Evolutionary conservation across 2,888 invertebrate genomes (phyloP).

Genomic region (Branchipolynoe longqiensis): DNA sequence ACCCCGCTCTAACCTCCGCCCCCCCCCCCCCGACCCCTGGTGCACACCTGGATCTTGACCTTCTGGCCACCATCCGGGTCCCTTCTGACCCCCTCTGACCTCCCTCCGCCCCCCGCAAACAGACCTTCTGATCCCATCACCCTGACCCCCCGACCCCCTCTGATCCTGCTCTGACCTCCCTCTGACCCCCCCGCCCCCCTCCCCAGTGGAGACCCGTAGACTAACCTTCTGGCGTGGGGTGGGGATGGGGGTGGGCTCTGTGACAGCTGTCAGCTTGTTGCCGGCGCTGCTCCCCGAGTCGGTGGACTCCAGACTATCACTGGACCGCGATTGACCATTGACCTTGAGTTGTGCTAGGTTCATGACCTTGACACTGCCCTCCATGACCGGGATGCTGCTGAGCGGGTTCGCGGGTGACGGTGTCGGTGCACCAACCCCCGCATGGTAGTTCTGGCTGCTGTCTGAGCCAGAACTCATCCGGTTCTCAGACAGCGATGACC

Average conservation of each 20-base stretch:
- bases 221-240: slow-evolving; percentile 55
- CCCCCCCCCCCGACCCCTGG: no score
- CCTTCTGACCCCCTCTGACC: no score
- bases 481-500: slow-evolving; percentile 44
- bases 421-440: neutral
- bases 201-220: no score
- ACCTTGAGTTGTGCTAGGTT: slow-evolving; percentile 51
- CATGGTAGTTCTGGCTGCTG: slow-evolving; percentile 40
- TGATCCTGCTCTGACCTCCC: no score
- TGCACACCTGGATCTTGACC: no score
- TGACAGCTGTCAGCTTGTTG: slow-evolving; percentile 13
- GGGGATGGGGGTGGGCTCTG: slow-evolving; percentile 40
- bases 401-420: slow-evolving; percentile 14
- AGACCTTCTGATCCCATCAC: no score
- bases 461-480: slow-evolving; percentile 49
- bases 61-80: no score
- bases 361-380: slow-evolving; percentile 36
- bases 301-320: slow-evolving; percentile 60
- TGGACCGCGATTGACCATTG: slow-evolving; percentile 60
- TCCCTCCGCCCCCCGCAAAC: no score
- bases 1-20: no score
- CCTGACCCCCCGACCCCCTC: no score
- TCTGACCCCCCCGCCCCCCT: no score
- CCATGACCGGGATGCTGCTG: slow-evolving; percentile 39
- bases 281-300: slow-evolving; percentile 59